phyloP scores from a whole-genome alignment of 2,888 invertebrate species.

The Serrognathus titanus region DNA sequence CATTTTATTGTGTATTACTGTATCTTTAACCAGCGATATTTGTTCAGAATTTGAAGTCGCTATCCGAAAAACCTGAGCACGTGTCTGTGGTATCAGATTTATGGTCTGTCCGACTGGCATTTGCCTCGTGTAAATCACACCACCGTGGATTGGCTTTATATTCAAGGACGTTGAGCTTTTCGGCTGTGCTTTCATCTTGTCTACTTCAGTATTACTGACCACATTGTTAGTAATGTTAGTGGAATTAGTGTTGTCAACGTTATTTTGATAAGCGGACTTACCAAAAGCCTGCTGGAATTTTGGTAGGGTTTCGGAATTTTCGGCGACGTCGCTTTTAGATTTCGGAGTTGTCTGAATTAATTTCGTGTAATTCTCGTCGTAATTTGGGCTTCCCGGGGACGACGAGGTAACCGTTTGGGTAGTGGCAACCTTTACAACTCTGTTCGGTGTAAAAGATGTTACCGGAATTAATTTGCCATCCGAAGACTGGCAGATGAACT shows the following conservation, averaged over 20 bases:
- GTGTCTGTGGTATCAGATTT: slow-evolving; percentile 53
- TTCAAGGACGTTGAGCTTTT: slow-evolving; percentile 55
- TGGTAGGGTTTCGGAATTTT: slow-evolving; percentile 54
- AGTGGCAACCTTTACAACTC: slow-evolving; percentile 51
- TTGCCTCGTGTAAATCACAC: slow-evolving; percentile 71
- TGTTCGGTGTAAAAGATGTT: slow-evolving; percentile 54
- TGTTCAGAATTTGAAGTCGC: slow-evolving; percentile 47
- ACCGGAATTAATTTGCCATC: slow-evolving; percentile 59
- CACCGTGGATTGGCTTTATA: slow-evolving; percentile 62
- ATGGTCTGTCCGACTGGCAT: slow-evolving; percentile 64
- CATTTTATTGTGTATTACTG: slow-evolving; percentile 50
- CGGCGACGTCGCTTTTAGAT: slow-evolving; percentile 37
- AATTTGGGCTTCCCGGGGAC: slow-evolving; percentile 46
- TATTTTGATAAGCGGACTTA: slow-evolving; percentile 61
- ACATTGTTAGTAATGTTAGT: slow-evolving; percentile 34
- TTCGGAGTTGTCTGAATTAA: slow-evolving; percentile 50
- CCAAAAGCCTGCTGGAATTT: slow-evolving; percentile 80
- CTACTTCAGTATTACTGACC: slow-evolving; percentile 18
- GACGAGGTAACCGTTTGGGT: slow-evolving; percentile 30
- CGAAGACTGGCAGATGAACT: slow-evolving; percentile 62
- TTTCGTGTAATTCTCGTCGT: slow-evolving; percentile 57
- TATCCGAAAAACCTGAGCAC: slow-evolving; percentile 47
- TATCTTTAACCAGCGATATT: slow-evolving; percentile 47
- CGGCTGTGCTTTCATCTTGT: slow-evolving; percentile 36
- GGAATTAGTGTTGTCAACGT: slow-evolving; percentile 25